A percentile compares a stretch with the other conserved stretches of the same genome.
These are phyloP conservation scores for Rhagophthalmus giganteus DNA, from an alignment of 2,888 invertebrate genomes.

Conservation along the genomic window DNA sequence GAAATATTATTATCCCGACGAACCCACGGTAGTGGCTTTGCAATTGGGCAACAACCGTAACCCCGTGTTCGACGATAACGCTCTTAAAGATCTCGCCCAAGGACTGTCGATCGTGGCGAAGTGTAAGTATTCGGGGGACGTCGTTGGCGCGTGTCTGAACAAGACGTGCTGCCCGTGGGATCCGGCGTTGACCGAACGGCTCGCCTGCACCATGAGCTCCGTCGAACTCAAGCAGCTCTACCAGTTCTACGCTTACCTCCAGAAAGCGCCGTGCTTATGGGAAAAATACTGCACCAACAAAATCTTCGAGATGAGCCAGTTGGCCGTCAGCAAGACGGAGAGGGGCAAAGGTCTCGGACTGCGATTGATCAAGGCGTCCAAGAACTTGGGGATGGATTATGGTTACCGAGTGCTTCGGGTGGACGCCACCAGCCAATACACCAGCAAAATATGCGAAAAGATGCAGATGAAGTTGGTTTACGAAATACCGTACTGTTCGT, in stretches of 20 bases:
- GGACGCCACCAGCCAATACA: conserved; percentile 56
- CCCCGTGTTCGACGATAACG: conserved; percentile 54
- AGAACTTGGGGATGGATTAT: conserved; percentile 55
- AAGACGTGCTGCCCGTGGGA: conserved; percentile 59
- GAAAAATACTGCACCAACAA: conserved; percentile 53
- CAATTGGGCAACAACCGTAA: conserved; percentile 55
- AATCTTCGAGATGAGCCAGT: too few relatives aligned
- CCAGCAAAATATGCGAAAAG: conserved; percentile 57
- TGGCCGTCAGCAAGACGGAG: conserved; percentile 57
- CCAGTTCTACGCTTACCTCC: conserved; percentile 60
- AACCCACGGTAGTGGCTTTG: conserved; percentile 57
- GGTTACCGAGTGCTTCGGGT: conserved; percentile 57
- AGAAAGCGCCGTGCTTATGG: conserved; percentile 57
- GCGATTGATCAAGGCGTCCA: conserved; percentile 51
- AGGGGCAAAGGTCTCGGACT: conserved; percentile 58
- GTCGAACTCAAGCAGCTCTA: conserved; percentile 55
- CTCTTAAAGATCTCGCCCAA: conserved; percentile 50
- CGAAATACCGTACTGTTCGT: conserved; percentile 59
- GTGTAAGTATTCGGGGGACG: conserved; percentile 51
- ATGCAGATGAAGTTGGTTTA: conserved; percentile 58
- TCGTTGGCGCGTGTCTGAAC: conserved; percentile 58
- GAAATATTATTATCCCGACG: conserved; percentile 59
- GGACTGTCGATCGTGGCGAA: conserved; percentile 51
- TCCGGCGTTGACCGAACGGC: conserved; percentile 58
- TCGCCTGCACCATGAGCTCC: conserved; percentile 56